These are phyloP conservation scores for Penaeus chinensis DNA, from an alignment of 1,140 invertebrate genomes.

Conservation along the genomic window DNA sequence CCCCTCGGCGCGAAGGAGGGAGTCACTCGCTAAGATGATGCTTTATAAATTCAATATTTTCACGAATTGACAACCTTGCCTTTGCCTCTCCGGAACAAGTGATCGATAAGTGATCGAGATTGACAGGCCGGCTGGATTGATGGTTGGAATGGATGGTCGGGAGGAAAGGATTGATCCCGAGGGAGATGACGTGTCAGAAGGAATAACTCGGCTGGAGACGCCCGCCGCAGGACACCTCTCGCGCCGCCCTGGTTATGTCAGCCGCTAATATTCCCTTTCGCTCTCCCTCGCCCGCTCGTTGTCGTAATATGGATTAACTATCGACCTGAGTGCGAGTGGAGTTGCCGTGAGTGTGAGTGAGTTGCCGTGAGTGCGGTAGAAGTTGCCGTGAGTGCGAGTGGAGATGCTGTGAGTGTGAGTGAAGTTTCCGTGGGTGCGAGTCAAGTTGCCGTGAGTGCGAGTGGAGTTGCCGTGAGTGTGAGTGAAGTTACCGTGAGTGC, in stretches of 20 bases:
- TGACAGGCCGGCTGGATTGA: background rate
- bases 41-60: slow-evolving; percentile 57
- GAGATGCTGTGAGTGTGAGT: too few relatives aligned
- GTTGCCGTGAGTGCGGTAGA: too few relatives aligned
- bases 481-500: too few relatives aligned
- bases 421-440: too few relatives aligned
- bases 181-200: background rate
- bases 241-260: background rate
- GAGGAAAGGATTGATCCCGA: slow-evolving; percentile 43
- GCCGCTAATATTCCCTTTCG: background rate
- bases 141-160: slow-evolving; percentile 23
- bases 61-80: slow-evolving; percentile 49
- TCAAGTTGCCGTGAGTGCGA: too few relatives aligned
- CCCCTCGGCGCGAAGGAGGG: background rate
- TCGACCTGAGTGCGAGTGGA: too few relatives aligned
- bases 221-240: background rate
- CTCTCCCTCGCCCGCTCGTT: background rate
- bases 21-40: slow-evolving; percentile 37
- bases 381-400: too few relatives aligned
- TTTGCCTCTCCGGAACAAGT: background rate
- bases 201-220: too few relatives aligned
- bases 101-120: slow-evolving; percentile 27
- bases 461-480: too few relatives aligned
- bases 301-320: too few relatives aligned
- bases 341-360: too few relatives aligned